Evolutionary conservation across 2,888 invertebrate species (phyloP).

Genomic region (Scaptomyza parva): DNA sequence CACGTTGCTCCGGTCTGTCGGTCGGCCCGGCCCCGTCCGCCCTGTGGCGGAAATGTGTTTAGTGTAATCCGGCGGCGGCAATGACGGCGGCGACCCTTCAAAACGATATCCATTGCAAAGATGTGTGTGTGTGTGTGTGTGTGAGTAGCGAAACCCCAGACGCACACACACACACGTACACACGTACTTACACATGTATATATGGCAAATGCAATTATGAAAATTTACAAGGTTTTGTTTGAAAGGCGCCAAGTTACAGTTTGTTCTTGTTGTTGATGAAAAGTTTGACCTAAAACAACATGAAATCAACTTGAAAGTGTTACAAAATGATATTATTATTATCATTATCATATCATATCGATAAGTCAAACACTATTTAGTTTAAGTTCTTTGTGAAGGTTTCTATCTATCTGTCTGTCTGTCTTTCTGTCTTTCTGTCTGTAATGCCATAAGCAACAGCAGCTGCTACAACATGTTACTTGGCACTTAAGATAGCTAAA

Average conservation of each 20-base stretch:
- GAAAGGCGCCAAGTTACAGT: constrained; percentile 56
- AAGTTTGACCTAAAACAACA: constrained; percentile 54
- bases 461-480: constrained; percentile 12
- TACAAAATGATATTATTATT: too few species aligned
- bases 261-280: constrained; percentile 35
- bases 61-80: constrained; percentile 65
- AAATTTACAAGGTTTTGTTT: constrained; percentile 79
- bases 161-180: not conserved
- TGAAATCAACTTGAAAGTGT: too few species aligned
- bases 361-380: too few species aligned
- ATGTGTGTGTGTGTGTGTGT: constrained; percentile 18
- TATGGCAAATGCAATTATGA: constrained; percentile 75
- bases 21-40: too few species aligned
- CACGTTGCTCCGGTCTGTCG: constrained; percentile 61
- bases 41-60: constrained; percentile 74
- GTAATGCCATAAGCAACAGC: not conserved
- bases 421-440: not conserved
- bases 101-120: constrained; percentile 45
- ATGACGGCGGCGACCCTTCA: constrained; percentile 62
- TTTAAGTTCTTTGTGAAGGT: not conserved
- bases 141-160: not conserved
- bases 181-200: too few species aligned
- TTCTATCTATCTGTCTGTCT: not conserved
- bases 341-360: too few species aligned
- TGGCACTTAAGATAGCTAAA: constrained; percentile 10